A percentile compares a stretch with the other conserved stretches of the same genome.
Evolutionary conservation across 2,113 vertebrate species (phyloP).

Genomic region (Dasyornis broadbenti): DNA sequence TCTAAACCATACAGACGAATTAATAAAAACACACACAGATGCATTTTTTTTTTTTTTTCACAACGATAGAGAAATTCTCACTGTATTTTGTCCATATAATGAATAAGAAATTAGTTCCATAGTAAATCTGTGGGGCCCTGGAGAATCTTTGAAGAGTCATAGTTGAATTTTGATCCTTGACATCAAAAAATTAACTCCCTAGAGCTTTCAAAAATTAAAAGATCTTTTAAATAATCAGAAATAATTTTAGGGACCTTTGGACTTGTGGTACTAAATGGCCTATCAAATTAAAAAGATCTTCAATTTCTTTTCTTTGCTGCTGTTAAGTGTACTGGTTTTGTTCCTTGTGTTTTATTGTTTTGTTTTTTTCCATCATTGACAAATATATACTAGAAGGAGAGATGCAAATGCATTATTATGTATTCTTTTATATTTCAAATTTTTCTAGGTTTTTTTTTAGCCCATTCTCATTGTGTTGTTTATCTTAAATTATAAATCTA

Average conservation of each 20-base stretch:
- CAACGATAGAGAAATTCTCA: background rate
- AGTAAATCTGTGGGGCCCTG: background rate
- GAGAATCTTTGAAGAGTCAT: background rate
- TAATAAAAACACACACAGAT: background rate
- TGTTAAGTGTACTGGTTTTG: background rate
- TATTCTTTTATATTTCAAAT: background rate
- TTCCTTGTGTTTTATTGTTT: background rate
- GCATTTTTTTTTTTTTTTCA: background rate
- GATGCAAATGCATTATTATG: background rate
- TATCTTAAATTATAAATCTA: background rate
- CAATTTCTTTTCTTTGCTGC: background rate
- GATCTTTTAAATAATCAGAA: background rate
- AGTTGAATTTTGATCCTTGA: background rate
- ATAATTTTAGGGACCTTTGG: background rate
- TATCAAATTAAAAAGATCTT: background rate
- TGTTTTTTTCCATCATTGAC: background rate
- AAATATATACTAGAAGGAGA: background rate
- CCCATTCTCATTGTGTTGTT: background rate
- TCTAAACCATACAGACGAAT: background rate
- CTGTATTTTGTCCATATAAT: background rate
- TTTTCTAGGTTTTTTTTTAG: background rate
- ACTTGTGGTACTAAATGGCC: background rate
- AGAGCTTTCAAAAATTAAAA: slow-evolving; percentile 19
- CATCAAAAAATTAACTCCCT: background rate
- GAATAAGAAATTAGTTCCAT: background rate